Evolutionary conservation across 2,888 invertebrate species (phyloP).

Genomic region (Frankliniella intonsa): DNA sequence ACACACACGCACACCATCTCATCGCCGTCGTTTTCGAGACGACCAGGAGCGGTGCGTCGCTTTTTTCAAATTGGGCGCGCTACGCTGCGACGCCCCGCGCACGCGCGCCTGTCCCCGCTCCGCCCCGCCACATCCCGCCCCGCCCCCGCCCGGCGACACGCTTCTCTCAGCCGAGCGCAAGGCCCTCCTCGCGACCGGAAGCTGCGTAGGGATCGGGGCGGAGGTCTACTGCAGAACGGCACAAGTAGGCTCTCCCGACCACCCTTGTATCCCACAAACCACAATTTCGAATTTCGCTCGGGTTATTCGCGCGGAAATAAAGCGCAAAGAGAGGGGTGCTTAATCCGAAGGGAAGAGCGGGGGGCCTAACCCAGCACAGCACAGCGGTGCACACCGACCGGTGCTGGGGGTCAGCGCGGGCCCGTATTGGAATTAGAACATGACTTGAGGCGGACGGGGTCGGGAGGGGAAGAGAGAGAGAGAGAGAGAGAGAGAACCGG

Average conservation of each 20-base stretch:
- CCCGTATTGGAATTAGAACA: background rate
- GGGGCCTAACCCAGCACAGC: too few species aligned
- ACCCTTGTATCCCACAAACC: too few species aligned
- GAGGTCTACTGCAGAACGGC: background rate
- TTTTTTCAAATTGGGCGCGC: constrained; percentile 1
- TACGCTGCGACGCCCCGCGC: background rate
- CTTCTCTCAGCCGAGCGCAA: background rate
- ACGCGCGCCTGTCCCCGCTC: background rate
- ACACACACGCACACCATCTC: background rate
- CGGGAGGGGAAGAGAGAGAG: background rate
- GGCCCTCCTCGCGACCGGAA: background rate
- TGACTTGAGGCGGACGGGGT: background rate
- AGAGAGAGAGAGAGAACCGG: background rate
- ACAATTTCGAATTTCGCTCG: too few species aligned
- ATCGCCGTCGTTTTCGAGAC: background rate
- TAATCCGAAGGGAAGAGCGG: too few species aligned
- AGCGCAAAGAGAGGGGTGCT: too few species aligned
- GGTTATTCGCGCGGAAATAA: too few species aligned
- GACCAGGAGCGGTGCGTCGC: background rate
- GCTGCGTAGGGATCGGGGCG: background rate
- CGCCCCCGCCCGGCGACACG: background rate
- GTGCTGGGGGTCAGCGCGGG: background rate
- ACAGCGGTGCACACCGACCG: background rate
- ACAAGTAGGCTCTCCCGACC: too few species aligned
- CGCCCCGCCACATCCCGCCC: background rate